Evolutionary conservation across 2,888 invertebrate genomes (phyloP).

Genomic region (Amblyteles armatorius): DNA sequence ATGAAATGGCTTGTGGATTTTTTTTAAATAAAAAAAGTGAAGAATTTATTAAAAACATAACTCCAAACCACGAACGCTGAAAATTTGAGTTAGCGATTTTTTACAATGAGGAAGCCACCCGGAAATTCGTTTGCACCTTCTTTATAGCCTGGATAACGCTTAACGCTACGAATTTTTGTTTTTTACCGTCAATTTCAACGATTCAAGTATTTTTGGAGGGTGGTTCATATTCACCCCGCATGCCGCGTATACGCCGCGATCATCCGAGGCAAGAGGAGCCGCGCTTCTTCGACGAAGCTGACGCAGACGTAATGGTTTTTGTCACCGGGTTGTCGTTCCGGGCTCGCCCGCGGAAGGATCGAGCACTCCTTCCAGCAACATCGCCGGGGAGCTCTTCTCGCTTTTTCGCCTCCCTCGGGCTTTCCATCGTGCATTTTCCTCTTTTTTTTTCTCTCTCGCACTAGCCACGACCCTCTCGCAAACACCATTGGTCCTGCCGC

Average conservation of each 20-base stretch:
- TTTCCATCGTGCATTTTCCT: constrained; percentile 15
- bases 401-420: background rate
- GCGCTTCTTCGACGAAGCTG: constrained; percentile 28
- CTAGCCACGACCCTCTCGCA: background rate
- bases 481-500: background rate
- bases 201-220: background rate
- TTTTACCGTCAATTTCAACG: background rate
- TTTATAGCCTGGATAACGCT: no score
- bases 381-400: background rate
- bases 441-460: constrained; percentile 26
- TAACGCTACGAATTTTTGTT: no score
- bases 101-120: no score
- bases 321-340: constrained; percentile 6
- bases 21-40: no score
- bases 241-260: background rate
- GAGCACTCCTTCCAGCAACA: background rate
- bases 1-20: no score
- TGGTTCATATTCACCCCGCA: background rate
- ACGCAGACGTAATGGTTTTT: constrained; percentile 41
- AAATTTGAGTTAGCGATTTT: no score
- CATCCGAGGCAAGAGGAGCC: background rate
- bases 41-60: no score
- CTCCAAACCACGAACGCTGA: no score
- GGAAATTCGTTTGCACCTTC: no score
- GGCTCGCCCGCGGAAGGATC: constrained; percentile 2